Conservation (phyloP, 2,797 vertebrate species). For the Parambassis ranga region DNA sequence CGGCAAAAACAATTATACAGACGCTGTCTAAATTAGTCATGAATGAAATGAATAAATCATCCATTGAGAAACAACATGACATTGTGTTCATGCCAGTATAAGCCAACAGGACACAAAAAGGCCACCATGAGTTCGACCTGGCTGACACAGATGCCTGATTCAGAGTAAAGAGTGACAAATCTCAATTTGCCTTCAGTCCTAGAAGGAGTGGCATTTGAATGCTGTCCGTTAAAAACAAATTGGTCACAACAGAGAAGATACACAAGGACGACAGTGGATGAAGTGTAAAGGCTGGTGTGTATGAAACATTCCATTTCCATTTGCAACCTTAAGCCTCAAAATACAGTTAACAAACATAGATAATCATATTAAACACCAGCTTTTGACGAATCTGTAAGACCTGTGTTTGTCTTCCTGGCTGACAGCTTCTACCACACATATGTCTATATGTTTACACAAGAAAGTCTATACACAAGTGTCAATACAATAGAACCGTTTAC, state of each 20-base stretch:
- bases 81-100: conserved; percentile 27
- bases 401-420: not conserved
- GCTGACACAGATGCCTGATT: conserved; percentile 4
- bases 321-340: not conserved
- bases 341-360: not conserved
- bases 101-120: conserved; percentile 36
- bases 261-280: not conserved
- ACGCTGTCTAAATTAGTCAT: conserved; percentile 58
- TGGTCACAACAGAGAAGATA: not conserved
- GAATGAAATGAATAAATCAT: conserved; percentile 66
- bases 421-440: not conserved
- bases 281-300: not conserved
- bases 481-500: not conserved
- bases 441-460: not conserved
- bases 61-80: not conserved
- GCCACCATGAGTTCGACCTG: conserved; percentile 23
- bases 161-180: not conserved
- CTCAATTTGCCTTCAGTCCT: not conserved
- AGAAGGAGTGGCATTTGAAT: conserved; percentile 4
- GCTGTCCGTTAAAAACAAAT: not conserved
- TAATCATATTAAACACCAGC: not conserved
- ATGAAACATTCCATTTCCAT: too few relatives aligned
- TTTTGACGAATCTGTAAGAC: not conserved
- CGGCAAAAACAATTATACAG: conserved; percentile 36
- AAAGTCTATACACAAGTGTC: not conserved